Percentiles rank a stretch among this genome's conserved stretches.
phyloP scores from a whole-genome alignment of 2,113 vertebrate genomes.

The western clawed frog (Xenopus tropicalis) region UCB_Xtro_10.0 CM004444.2:135749501-135750000 shows the following conservation, averaged over 20 bases:
- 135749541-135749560: too few relatives aligned
- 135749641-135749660: too few relatives aligned
- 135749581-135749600: too few relatives aligned
- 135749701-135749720: too few relatives aligned
- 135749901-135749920: constrained; percentile 30
- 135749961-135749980: constrained; percentile 11
- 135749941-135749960: constrained; percentile 3
- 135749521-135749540: too few relatives aligned
- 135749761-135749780: constrained; percentile 6
- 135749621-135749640: too few relatives aligned
- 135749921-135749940: constrained; percentile 15
- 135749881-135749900: constrained; percentile 27
- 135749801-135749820: neutral
- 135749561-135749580: too few relatives aligned
- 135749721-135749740: constrained; percentile 31
- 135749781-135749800: neutral
- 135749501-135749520: too few relatives aligned
- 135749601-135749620: too few relatives aligned
- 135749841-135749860: neutral
- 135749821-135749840: neutral
- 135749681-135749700: too few relatives aligned
- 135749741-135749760: constrained; percentile 12
- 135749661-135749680: too few relatives aligned
- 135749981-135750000: neutral
- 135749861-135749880: constrained; percentile 18